These are phyloP conservation scores for Syngnathus rostellatus DNA, from an alignment of 2,797 vertebrate genomes.

Conservation along the genomic window DNA sequence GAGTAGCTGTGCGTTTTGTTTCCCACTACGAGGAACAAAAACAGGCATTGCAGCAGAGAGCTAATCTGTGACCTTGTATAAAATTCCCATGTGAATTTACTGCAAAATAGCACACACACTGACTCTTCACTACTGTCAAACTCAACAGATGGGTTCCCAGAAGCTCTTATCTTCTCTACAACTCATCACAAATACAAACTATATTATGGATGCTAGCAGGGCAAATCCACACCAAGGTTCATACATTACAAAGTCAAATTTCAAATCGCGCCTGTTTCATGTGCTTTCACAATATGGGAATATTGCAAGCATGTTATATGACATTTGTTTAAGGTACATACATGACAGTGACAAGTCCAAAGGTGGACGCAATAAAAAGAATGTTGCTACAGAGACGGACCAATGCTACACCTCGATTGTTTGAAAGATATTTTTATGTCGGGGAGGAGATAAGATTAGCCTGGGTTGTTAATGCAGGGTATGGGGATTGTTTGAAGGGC, in stretches of 20 bases:
- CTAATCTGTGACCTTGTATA: not conserved
- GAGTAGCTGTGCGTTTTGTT: constrained; percentile 11
- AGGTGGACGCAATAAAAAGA: constrained; percentile 1
- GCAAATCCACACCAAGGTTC: not conserved
- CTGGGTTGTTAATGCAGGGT: too few species aligned
- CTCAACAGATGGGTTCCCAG: constrained; percentile 14
- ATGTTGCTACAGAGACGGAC: not conserved
- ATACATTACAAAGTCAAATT: not conserved
- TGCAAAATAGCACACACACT: constrained; percentile 10
- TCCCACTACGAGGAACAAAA: constrained; percentile 13
- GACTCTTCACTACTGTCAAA: not conserved
- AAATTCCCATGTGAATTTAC: constrained; percentile 31
- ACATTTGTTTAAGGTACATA: not conserved
- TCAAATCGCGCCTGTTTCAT: not conserved
- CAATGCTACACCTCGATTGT: too few species aligned
- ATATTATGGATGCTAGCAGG: not conserved
- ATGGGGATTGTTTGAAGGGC: too few species aligned
- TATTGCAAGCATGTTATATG: constrained; percentile 30
- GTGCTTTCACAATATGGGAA: constrained; percentile 45
- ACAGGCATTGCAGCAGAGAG: constrained; percentile 10
- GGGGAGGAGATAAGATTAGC: too few species aligned
- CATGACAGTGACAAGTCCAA: not conserved
- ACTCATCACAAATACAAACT: constrained; percentile 4
- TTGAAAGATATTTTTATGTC: too few species aligned
- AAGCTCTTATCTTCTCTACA: constrained; percentile 21